Base-by-base conservation (phyloP, 2,888 invertebrate species). In the Amphipyra berbera region DNA sequence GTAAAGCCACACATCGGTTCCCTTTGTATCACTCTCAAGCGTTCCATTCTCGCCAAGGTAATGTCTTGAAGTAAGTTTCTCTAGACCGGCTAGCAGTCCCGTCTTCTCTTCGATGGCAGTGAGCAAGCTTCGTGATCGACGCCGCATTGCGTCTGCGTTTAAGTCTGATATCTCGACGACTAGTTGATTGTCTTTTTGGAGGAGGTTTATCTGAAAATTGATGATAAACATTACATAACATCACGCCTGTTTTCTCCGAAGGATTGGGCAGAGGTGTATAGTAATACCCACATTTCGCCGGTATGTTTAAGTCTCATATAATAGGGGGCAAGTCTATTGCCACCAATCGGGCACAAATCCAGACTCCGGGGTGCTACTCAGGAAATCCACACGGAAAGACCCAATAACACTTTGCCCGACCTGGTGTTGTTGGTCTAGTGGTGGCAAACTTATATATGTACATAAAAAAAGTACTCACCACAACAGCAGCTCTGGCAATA, bases 1-100 rank as follows among this genome's bases (percentile, higher is more conserved):
- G 82, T 98, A 98, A 87, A 98, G 96, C 98, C 98, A 98, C 6
- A 98, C 96, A 81, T 98, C 98, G 0, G 98, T 98, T 7, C 97
- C 97, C 6, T 95, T 95, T 0, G 96, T 93, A 85, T 97, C 97
- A 62, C 96, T 96, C 76, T 97, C 97, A 15, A 98, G 88, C 0
- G 97, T 97, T 5, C 97, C 97, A 85, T 98, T 98, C 52, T 96
- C 96, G 10, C 96, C 96, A 9, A 97, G 86, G 74, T 95, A 96
- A 84, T 97, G 97, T 56, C 97, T 95, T 1, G 97, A 96, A n/a
- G 97, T 96, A n/a, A 98, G 95, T 75, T 97, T 97, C 84, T 98
- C 98, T 46, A 98, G 95, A 0, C 98, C 97, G 3, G 97, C 96
- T 10, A 98, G 95, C 6, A 98, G 90, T 0, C 97, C 97, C 7